Percentiles rank a stretch among this genome's conserved stretches.
Evolutionary conservation across 30 jellyfish, hydroid and myxozoan genomes (phyloP).

Genomic region (Nemopilema nomurai): DNA sequence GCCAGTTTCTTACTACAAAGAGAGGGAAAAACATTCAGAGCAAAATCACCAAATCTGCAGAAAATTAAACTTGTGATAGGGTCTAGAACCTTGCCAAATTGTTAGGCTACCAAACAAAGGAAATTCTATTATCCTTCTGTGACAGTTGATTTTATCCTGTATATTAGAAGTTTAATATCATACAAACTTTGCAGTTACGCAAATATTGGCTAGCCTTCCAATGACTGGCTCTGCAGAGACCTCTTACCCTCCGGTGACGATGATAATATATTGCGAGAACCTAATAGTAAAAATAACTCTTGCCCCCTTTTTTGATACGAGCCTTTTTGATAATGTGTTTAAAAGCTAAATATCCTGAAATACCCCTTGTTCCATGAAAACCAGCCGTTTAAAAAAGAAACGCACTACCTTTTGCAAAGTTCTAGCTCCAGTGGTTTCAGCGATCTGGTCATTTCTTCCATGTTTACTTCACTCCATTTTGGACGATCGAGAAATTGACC

Average conservation of each 20-base stretch:
- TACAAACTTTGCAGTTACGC: neutral
- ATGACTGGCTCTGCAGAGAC: neutral
- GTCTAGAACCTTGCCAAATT: neutral
- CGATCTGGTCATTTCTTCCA: constrained; percentile 38
- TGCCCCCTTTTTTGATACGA: neutral
- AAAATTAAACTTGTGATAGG: neutral
- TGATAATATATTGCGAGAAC: neutral
- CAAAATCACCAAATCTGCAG: neutral
- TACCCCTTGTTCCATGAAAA: neutral
- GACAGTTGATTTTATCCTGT: neutral
- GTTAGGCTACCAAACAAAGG: neutral
- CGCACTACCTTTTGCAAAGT: constrained; percentile 46
- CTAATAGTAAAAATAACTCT: neutral
- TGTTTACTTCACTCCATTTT: constrained; percentile 12
- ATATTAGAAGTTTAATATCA: neutral
- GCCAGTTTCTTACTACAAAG: neutral
- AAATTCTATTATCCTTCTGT: neutral
- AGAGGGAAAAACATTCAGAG: neutral
- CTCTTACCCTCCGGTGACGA: neutral
- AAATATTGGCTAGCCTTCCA: neutral
- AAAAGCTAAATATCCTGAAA: neutral
- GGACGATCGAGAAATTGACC: constrained; percentile 31
- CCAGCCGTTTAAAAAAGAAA: neutral
- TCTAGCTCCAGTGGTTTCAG: constrained; percentile 45
- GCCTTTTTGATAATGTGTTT: neutral